Evolutionary conservation across 2,888 invertebrate species (phyloP).

Genomic region (Rhimphoctona megacephalus): DNA sequence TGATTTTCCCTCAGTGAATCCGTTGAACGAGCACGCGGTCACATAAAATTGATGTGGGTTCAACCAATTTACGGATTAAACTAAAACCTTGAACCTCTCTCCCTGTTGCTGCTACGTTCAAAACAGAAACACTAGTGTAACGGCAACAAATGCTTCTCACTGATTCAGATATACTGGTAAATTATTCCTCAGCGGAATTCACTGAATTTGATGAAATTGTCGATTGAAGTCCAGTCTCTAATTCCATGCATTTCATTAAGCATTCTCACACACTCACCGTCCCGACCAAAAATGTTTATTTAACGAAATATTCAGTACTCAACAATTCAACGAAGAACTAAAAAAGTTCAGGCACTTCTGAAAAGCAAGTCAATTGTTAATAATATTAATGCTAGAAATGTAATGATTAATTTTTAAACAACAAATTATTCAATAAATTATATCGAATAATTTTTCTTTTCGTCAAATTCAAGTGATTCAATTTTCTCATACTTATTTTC

Average conservation of each 20-base stretch:
- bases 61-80: conserved; percentile 53
- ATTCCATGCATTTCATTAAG: neutral
- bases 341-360: neutral
- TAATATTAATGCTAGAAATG: neutral
- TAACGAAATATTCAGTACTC: neutral
- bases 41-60: conserved; percentile 49
- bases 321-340: neutral
- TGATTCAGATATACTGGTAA: conserved; percentile 3
- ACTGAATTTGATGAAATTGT: conserved; percentile 6
- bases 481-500: neutral
- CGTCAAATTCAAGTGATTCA: neutral
- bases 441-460: neutral
- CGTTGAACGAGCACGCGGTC: conserved; percentile 47
- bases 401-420: neutral
- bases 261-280: neutral
- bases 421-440: neutral
- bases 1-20: conserved; percentile 1
- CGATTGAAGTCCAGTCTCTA: neutral
- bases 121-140: conserved; percentile 16
- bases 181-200: conserved; percentile 6
- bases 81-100: conserved; percentile 28
- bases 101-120: neutral
- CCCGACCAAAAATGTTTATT: neutral
- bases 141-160: conserved; percentile 12
- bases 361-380: neutral